A percentile compares a stretch with the other conserved stretches of the same genome.
Evolutionary conservation across 2,797 vertebrate species (phyloP).

Genomic region (Rhinophrynus dorsalis): DNA sequence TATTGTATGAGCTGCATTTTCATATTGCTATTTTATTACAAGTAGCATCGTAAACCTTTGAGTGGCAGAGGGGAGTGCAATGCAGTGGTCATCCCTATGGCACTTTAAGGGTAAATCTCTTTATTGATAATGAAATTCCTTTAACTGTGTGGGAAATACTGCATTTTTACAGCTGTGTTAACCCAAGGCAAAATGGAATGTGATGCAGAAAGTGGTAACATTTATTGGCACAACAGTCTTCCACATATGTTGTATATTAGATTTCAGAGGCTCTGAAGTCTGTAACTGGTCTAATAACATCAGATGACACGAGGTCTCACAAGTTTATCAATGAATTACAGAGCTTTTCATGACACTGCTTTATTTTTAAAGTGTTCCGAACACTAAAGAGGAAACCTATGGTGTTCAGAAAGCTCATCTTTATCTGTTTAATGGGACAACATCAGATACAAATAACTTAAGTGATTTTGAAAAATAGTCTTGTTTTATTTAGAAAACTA

Average conservation of each 20-base stretch:
- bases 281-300: not conserved
- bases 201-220: not conserved
- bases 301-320: not conserved
- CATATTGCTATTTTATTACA: no score
- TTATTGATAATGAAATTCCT: no score
- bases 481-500: no score
- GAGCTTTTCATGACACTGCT: not conserved
- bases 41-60: no score
- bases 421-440: no score
- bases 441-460: no score
- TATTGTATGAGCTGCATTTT: no score
- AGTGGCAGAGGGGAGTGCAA: no score
- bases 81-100: no score
- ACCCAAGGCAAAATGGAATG: not conserved
- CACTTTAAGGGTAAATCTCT: no score
- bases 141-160: no score
- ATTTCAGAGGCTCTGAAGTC: not conserved
- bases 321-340: not conserved
- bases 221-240: not conserved
- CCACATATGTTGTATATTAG: not conserved
- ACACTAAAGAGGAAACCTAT: not conserved
- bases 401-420: not conserved
- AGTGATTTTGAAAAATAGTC: no score
- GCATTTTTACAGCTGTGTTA: not conserved
- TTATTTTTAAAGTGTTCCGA: not conserved